A percentile compares a stretch with the other conserved stretches of the same genome.
These are phyloP conservation scores for Cassiopea xamachana DNA, from an alignment of 30 jellyfish, hydroid and myxozoan species.

Conservation along the genomic window DNA sequence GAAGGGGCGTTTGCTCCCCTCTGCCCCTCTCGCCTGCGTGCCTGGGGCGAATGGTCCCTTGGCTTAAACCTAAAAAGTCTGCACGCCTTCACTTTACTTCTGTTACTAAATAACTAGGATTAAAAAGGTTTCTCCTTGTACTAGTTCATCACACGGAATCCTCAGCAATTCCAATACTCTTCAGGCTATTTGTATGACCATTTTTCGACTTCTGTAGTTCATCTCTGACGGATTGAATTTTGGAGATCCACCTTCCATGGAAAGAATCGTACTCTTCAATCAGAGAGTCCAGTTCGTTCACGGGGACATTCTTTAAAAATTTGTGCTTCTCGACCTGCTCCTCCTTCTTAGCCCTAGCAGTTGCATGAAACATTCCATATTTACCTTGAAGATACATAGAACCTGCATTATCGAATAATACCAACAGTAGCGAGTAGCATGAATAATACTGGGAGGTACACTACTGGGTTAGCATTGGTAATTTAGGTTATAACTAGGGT, in stretches of 20 bases:
- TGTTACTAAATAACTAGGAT: no score
- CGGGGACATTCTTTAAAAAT: conserved; percentile 5
- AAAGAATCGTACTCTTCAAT: conserved; percentile 78
- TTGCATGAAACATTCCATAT: conserved; percentile 64
- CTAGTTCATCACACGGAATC: conserved; percentile 6
- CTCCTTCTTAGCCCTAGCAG: conserved; percentile 46
- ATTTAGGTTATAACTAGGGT: no score
- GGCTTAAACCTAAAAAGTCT: no score
- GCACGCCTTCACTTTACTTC: no score
- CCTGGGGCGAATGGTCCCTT: no score
- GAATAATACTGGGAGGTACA: no score
- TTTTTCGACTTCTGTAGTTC: conserved; percentile 13
- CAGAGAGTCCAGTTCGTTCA: conserved; percentile 58
- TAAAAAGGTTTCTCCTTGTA: no score
- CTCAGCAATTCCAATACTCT: conserved; percentile 27
- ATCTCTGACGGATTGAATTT: conserved; percentile 30
- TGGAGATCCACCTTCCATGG: conserved; percentile 81
- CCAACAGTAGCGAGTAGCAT: no score
- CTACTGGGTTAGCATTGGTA: no score
- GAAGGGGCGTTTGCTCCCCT: no score
- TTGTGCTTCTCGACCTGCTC: conserved; percentile 19
- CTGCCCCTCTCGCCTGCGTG: no score
- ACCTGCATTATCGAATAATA: not conserved
- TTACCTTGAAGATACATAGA: conserved; percentile 14
- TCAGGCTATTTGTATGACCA: conserved; percentile 38